These are phyloP conservation scores for Myiothlypis chrysogaster DNA, from an alignment of 2,797 vertebrate species.

Conservation along the genomic window DNA sequence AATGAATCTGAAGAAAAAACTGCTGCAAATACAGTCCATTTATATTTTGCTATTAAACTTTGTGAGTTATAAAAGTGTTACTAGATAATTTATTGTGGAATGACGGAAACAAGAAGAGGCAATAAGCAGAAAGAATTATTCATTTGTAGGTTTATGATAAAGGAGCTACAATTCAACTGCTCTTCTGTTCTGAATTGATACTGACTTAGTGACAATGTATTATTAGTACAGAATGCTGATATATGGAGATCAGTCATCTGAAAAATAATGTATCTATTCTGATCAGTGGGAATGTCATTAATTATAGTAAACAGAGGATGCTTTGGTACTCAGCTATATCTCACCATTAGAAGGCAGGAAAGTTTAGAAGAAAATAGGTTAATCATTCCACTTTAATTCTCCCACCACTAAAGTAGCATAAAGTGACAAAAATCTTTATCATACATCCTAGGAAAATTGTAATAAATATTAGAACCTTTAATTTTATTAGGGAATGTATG, in stretches of 20 bases:
- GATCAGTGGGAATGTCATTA: constrained; percentile 55
- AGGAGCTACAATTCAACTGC: constrained; percentile 32
- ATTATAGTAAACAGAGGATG: constrained; percentile 60
- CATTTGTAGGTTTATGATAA: constrained; percentile 59
- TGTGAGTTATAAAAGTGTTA: constrained; percentile 49
- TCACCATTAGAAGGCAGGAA: constrained; percentile 31
- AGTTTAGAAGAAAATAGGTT: constrained; percentile 48
- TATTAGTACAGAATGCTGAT: constrained; percentile 53
- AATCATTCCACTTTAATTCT: background rate
- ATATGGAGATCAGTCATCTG: constrained; percentile 56
- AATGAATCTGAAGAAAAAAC: constrained; percentile 32
- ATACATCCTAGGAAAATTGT: background rate
- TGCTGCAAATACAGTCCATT: constrained; percentile 1
- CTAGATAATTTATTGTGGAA: constrained; percentile 62
- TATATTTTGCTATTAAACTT: constrained; percentile 62
- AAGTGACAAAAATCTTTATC: background rate
- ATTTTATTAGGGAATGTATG: background rate
- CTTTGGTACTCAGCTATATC: background rate
- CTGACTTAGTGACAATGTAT: constrained; percentile 55
- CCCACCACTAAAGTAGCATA: background rate
- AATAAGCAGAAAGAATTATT: constrained; percentile 68
- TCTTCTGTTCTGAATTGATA: constrained; percentile 38
- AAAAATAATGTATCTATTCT: constrained; percentile 55
- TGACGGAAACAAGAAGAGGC: constrained; percentile 48
- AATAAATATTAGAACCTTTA: background rate